Conservation (phyloP, 2,797 vertebrate genomes). For the Brachyrhaphis roseni region DNA sequence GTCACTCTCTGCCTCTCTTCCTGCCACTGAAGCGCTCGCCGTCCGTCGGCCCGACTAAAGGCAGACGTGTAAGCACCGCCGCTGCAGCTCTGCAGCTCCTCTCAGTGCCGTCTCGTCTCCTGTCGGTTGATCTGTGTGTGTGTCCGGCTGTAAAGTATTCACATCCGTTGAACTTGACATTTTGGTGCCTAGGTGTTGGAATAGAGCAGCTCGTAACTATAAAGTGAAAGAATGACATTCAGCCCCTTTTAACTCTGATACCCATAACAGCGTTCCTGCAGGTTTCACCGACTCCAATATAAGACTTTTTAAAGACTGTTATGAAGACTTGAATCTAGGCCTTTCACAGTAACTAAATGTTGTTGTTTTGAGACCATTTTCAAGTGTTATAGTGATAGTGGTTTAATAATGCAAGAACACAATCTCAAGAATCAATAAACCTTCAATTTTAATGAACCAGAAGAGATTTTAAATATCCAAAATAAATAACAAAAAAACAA, state of each 20-base stretch:
- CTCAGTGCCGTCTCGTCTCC: constrained; percentile 22
- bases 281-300: no score
- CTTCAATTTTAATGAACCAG: no score
- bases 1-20: constrained; percentile 54
- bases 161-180: not conserved
- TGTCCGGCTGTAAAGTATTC: not conserved
- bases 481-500: no score
- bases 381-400: no score
- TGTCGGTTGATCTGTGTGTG: constrained; percentile 7
- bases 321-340: no score
- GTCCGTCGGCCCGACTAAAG: constrained; percentile 94
- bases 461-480: not conserved
- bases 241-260: not conserved
- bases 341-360: no score
- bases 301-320: no score
- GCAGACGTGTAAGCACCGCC: constrained; percentile 97
- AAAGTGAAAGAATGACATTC: not conserved
- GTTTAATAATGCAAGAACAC: no score
- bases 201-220: not conserved
- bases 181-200: not conserved
- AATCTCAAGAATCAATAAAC: no score
- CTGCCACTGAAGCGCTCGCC: constrained; percentile 89
- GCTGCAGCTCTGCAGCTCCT: constrained; percentile 42
- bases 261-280: no score
- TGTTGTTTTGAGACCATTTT: no score